Evolutionary conservation across 1,140 invertebrate species (phyloP).

Genomic region (Drosophila nigrodunni): DNA sequence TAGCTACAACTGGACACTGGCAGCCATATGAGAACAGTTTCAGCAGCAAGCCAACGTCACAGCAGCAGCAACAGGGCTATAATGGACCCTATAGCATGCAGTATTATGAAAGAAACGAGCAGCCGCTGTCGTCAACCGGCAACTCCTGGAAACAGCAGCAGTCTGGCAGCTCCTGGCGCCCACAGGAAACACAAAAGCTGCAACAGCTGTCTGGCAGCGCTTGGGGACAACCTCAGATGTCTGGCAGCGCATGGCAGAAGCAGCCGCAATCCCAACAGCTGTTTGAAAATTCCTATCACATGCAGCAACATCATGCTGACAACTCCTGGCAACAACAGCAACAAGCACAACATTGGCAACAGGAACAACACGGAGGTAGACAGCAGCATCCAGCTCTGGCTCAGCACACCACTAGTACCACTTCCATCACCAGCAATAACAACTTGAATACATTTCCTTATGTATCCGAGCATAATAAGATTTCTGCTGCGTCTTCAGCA

Average conservation of each 20-base stretch:
- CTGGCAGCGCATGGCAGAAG: conserved; percentile 20
- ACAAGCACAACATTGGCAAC: conserved; percentile 14
- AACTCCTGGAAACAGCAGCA: conserved; percentile 4
- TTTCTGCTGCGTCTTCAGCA: conserved; percentile 24
- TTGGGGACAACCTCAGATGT: background rate
- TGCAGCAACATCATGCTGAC: conserved; percentile 17
- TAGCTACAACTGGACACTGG: conserved; percentile 42
- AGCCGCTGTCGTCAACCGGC: background rate
- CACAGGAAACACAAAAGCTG: background rate
- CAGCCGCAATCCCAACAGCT: conserved; percentile 14
- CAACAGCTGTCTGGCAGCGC: background rate
- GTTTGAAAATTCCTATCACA: background rate
- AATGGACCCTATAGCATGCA: conserved; percentile 52
- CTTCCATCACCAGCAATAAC: background rate
- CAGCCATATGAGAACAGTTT: conserved; percentile 13
- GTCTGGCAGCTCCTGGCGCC: conserved; percentile 7
- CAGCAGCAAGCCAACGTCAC: background rate
- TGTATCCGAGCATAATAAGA: conserved; percentile 42
- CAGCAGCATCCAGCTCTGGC: background rate
- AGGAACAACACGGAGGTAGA: conserved; percentile 2
- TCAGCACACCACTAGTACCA: background rate
- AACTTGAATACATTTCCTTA: conserved; percentile 49
- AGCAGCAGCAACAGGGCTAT: conserved; percentile 25
- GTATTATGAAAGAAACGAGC: conserved; percentile 33
- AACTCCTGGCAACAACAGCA: conserved; percentile 19